Evolutionary conservation across 2,888 invertebrate species (phyloP).

Genomic region (Patella caerulea): DNA sequence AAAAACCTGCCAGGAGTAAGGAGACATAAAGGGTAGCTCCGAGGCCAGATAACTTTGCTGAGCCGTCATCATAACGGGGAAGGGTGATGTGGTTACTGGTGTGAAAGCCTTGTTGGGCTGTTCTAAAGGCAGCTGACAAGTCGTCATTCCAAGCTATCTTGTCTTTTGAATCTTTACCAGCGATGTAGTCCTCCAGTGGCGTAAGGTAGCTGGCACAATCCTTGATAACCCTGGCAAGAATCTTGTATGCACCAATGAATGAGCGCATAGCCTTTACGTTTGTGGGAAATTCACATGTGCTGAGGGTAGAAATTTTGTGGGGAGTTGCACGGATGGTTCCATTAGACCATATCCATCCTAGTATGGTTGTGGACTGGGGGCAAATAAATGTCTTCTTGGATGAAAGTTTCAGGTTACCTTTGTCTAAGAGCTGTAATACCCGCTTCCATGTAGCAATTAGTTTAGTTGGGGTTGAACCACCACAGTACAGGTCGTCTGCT

Average conservation of each 20-base stretch:
- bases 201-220: neutral
- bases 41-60: neutral
- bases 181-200: neutral
- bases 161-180: neutral
- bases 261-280: neutral
- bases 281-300: neutral
- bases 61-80: neutral
- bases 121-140: neutral
- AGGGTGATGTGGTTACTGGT: neutral
- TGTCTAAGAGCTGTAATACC: slow-evolving; percentile 25
- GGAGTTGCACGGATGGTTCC: neutral
- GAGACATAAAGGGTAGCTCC: neutral
- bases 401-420: slow-evolving; percentile 16
- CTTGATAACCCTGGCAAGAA: neutral
- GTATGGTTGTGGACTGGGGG: slow-evolving; percentile 28
- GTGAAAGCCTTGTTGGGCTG: neutral
- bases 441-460: slow-evolving; percentile 21
- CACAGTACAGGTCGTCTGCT: slow-evolving; percentile 22
- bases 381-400: slow-evolving; percentile 36
- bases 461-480: no score
- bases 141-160: neutral
- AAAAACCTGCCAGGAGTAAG: no score
- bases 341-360: slow-evolving; percentile 21
- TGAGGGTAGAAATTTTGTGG: slow-evolving; percentile 26
- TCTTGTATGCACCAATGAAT: slow-evolving; percentile 5